Conservation (phyloP, 2,113 vertebrate species). For the Terrapene triunguis region DNA sequence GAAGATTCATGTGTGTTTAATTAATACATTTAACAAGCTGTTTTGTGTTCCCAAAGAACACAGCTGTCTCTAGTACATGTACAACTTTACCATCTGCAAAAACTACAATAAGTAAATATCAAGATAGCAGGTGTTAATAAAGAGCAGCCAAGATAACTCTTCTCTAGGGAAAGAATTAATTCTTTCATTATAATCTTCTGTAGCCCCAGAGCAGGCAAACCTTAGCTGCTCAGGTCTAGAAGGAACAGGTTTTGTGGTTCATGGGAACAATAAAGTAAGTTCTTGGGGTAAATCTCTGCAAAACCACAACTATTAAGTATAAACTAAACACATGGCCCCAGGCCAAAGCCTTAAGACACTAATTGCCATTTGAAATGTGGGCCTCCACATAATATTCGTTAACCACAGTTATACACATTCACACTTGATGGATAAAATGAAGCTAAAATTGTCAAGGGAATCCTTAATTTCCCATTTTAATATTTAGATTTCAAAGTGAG, state of each 20-base stretch:
- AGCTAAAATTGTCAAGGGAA: neutral
- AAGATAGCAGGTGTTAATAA: constrained; percentile 71
- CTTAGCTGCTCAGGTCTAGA: neutral
- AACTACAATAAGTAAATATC: constrained; percentile 72
- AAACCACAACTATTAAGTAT: constrained; percentile 3
- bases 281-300: neutral
- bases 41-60: constrained; percentile 45
- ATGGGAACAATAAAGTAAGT: neutral
- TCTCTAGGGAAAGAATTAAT: neutral
- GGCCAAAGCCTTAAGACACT: neutral
- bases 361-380: neutral
- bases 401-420: neutral
- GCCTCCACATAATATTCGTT: neutral
- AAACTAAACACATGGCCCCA: neutral
- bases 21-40: constrained; percentile 67
- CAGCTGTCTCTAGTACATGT: constrained; percentile 67
- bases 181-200: neutral
- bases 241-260: neutral
- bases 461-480: neutral
- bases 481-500: neutral
- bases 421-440: neutral
- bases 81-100: constrained; percentile 69
- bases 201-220: neutral
- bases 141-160: constrained; percentile 3
- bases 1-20: constrained; percentile 48